phyloP scores from a whole-genome alignment of 1,140 invertebrate genomes.

The Hestina assimilis region DNA sequence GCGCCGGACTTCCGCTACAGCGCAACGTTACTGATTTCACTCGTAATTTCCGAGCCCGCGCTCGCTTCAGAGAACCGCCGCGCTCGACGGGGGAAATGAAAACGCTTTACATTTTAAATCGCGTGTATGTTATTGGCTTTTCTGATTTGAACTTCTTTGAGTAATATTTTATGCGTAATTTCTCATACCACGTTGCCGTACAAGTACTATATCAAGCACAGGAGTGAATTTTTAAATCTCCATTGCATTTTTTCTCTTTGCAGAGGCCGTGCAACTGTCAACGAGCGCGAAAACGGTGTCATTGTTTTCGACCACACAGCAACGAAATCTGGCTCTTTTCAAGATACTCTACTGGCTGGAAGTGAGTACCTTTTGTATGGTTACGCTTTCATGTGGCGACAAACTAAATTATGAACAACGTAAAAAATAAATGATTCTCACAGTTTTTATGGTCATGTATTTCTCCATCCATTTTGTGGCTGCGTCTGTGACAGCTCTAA shows the following conservation, averaged over 20 bases:
- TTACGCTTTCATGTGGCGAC: slow-evolving; percentile 32
- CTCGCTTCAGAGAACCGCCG: slow-evolving; percentile 37
- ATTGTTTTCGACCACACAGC: slow-evolving; percentile 93
- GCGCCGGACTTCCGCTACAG: slow-evolving; percentile 29
- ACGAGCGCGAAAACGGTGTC: slow-evolving; percentile 91
- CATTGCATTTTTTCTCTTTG: slow-evolving; percentile 40
- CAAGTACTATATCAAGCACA: slow-evolving; percentile 3
- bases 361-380: slow-evolving; percentile 72
- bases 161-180: slow-evolving; percentile 13
- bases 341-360: slow-evolving; percentile 98
- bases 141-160: slow-evolving; percentile 32
- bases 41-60: slow-evolving; percentile 57
- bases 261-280: slow-evolving; percentile 93
- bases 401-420: slow-evolving; percentile 33
- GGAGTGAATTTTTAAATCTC: slow-evolving; percentile 21
- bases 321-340: slow-evolving; percentile 98
- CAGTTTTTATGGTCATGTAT: slow-evolving; percentile 37
- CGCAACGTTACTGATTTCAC: slow-evolving; percentile 50
- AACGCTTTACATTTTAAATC: slow-evolving; percentile 60
- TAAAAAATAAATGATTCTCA: slow-evolving; percentile 39
- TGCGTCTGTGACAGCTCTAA: slow-evolving; percentile 42
- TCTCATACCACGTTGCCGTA: background rate
- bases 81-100: slow-evolving; percentile 42
- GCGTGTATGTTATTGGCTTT: slow-evolving; percentile 36
- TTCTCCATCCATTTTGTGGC: slow-evolving; percentile 30